Evolutionary conservation across 2,797 vertebrate species (phyloP).

Genomic region (Mormyrus proboscirostris): DNA sequence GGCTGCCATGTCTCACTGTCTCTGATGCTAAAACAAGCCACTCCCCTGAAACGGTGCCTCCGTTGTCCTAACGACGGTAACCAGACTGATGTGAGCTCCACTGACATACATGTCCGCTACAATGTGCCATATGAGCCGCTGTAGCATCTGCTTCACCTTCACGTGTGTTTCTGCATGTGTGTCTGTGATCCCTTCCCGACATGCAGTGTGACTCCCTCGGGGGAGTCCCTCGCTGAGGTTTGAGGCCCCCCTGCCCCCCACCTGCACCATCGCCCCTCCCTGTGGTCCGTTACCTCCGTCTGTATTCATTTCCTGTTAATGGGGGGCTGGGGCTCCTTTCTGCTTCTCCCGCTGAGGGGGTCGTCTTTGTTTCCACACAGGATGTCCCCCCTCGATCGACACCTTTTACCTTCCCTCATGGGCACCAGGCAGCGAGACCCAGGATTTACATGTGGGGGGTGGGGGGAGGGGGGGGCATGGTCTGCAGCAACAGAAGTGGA

Average conservation of each 20-base stretch:
- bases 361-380: conserved; percentile 11
- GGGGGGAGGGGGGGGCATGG: neutral
- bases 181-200: neutral
- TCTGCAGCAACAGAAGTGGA: neutral
- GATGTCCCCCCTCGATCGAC: neutral
- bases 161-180: neutral
- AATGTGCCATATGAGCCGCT: neutral
- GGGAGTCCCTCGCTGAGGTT: no score
- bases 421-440: neutral
- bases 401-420: neutral
- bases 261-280: conserved; percentile 28
- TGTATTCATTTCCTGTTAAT: neutral
- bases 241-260: neutral
- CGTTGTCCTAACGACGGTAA: neutral
- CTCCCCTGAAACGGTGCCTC: neutral
- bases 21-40: neutral
- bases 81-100: neutral
- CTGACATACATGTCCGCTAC: neutral
- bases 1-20: neutral
- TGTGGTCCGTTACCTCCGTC: neutral
- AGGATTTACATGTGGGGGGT: neutral
- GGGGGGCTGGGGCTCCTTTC: neutral
- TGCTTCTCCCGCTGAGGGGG: neutral
- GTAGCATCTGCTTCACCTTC: neutral
- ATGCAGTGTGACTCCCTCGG: neutral